Percentiles rank a stretch among this genome's conserved stretches.
Conservation (phyloP, 2,888 invertebrate species). For the Folsomia candida region DNA sequence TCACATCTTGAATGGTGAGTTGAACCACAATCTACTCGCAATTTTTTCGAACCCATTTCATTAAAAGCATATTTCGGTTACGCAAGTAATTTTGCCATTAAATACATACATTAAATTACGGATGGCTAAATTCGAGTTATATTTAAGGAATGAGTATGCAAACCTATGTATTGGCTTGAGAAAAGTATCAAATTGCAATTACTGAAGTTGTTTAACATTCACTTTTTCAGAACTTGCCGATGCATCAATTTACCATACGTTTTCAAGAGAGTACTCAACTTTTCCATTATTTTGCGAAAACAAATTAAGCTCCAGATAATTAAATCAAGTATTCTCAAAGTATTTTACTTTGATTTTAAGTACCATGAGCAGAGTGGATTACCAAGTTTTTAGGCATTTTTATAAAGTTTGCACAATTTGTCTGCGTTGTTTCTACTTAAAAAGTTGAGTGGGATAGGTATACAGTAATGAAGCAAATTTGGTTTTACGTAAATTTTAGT, state of each 20-base stretch:
- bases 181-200: neutral
- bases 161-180: neutral
- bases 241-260: neutral
- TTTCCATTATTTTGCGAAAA: neutral
- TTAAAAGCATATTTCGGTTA: no score
- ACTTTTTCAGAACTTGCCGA: neutral
- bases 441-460: no score
- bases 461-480: no score
- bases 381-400: no score
- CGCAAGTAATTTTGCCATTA: no score
- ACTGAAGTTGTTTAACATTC: neutral
- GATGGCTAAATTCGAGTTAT: neutral
- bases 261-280: neutral
- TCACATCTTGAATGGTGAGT: conserved; percentile 54
- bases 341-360: neutral
- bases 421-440: no score
- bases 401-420: no score
- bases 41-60: no score
- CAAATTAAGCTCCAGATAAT: neutral
- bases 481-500: no score
- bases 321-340: neutral
- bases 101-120: no score
- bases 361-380: no score
- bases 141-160: neutral
- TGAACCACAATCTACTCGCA: no score